Conservation (phyloP, 2,888 invertebrate species). For the Agrochola lota region DNA sequence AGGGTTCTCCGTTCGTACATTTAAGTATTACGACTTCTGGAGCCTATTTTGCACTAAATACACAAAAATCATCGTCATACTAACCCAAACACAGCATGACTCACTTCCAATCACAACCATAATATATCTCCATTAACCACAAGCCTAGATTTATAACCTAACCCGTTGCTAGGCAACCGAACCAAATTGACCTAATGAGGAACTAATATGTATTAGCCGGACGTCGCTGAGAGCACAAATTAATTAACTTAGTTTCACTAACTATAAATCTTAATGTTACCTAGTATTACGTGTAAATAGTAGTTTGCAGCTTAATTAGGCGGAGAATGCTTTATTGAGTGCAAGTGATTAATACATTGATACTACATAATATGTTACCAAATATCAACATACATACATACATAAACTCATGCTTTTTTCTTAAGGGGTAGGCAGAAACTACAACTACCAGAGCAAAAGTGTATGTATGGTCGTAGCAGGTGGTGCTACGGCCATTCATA, state of each 20-base stretch:
- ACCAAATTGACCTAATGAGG: slow-evolving; percentile 72
- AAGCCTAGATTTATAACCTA: slow-evolving; percentile 48
- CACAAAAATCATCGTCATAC: background rate
- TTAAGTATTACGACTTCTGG: too few species aligned
- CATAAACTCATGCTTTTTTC: too few species aligned
- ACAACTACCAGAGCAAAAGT: too few species aligned
- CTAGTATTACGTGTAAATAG: slow-evolving; percentile 51
- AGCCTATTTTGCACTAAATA: too few species aligned
- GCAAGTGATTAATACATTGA: slow-evolving; percentile 30
- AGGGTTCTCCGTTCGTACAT: too few species aligned
- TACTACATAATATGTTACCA: background rate
- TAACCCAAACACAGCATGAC: background rate
- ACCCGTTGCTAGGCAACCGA: slow-evolving; percentile 53
- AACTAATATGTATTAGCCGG: slow-evolving; percentile 74
- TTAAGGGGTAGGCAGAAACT: too few species aligned
- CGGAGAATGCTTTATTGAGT: slow-evolving; percentile 57
- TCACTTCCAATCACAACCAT: slow-evolving; percentile 18
- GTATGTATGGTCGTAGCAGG: too few species aligned
- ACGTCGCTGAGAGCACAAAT: slow-evolving; percentile 72
- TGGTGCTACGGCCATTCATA: too few species aligned
- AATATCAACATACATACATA: too few species aligned
- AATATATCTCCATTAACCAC: slow-evolving; percentile 52
- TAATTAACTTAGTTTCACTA: slow-evolving; percentile 74
- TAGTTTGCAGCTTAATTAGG: slow-evolving; percentile 59
- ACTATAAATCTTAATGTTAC: slow-evolving; percentile 71